Percentiles rank a stretch among this genome's conserved stretches.
Evolutionary conservation across 2,113 vertebrate genomes (phyloP).

Genomic region (Scomber japonicus): DNA sequence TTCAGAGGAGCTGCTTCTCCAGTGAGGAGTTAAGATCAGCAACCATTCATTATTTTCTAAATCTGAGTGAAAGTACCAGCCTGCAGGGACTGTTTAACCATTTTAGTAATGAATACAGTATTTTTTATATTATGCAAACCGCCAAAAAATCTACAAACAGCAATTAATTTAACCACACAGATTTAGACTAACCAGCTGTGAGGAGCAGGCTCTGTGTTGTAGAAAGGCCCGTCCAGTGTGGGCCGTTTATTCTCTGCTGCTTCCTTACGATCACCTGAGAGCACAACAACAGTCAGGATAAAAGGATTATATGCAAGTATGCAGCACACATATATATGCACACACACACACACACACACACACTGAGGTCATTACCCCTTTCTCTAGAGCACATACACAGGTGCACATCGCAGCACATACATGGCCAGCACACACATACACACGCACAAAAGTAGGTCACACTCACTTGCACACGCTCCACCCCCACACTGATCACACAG

Average conservation of each 20-base stretch:
- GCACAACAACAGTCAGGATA: conserved; percentile 57
- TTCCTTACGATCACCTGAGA: conserved; percentile 83
- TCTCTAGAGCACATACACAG: conserved; percentile 55
- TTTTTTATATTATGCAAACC: background rate
- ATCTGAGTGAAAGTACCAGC: background rate
- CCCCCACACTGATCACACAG: conserved; percentile 61
- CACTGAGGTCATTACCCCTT: conserved; percentile 60
- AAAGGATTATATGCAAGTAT: conserved; percentile 61
- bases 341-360: conserved; percentile 8
- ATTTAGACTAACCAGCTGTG: conserved; percentile 74
- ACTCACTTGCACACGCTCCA: conserved; percentile 56
- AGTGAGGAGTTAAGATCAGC: conserved; percentile 27
- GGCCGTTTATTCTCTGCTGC: conserved; percentile 73
- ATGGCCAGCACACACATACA: background rate
- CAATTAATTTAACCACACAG: background rate
- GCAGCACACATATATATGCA: conserved; percentile 38
- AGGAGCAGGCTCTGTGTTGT: conserved; percentile 66
- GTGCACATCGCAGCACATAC: conserved; percentile 47
- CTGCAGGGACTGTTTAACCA: too few relatives aligned
- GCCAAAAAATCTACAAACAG: background rate
- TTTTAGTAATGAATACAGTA: background rate
- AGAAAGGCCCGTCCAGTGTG: conserved; percentile 67
- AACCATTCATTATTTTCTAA: conserved; percentile 11
- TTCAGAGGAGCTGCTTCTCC: background rate
- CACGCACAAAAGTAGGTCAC: conserved; percentile 69